Evolutionary conservation across 1,140 invertebrate genomes (phyloP), one percentile per base, ranked within the genome.

Genomic region (Euschistus heros): DNA sequence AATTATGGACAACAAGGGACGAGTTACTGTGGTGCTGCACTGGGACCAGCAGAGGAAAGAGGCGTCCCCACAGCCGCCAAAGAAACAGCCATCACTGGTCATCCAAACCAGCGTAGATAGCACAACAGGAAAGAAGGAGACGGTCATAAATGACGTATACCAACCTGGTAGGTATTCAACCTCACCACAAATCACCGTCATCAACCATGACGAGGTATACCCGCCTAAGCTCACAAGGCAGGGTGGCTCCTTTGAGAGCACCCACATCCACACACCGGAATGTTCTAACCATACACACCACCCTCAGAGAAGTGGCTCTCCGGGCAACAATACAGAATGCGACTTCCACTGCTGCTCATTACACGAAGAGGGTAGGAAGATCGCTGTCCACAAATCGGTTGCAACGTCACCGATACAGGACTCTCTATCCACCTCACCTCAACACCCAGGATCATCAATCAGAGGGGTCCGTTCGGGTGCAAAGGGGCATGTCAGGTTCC

Each of bases 1-100:
- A 79, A 93, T 94, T 80, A 93, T 93, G 89, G 91, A 94, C 83
- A 92, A 92, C 83, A 89, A 92, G 80, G 89, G 91, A 73, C 85
- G 91, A 75, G 88, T 94, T 78, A 94, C 92, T 72, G 89, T 95
- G 77, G 91, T 94, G 71, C 80, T 94, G 74, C 89, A 93, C 77
- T 93, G 91, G 90, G 89, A 93, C 81, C 91, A 80, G 74, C 82
- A 80, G 70, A 80, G 77, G 67, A 75, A 75, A 67, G 77, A 81
- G 74, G 75, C 73, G 76, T 62, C 66, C 22, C 68, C 67, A 15
- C 66, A 70, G 65, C 79, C 70, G 72, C 80, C 82, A 62, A 82
- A 81, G 73, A 80, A 80, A 72, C 79, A 86, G 72, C 80, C 85
- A 63, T 82, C 86, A 61, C 77, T 87, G 71, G 82, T 87, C 64